A percentile compares a stretch with the other conserved stretches of the same genome.
phyloP scores from a whole-genome alignment of 2,113 vertebrate species.

The Syngnathus typhle region DNA sequence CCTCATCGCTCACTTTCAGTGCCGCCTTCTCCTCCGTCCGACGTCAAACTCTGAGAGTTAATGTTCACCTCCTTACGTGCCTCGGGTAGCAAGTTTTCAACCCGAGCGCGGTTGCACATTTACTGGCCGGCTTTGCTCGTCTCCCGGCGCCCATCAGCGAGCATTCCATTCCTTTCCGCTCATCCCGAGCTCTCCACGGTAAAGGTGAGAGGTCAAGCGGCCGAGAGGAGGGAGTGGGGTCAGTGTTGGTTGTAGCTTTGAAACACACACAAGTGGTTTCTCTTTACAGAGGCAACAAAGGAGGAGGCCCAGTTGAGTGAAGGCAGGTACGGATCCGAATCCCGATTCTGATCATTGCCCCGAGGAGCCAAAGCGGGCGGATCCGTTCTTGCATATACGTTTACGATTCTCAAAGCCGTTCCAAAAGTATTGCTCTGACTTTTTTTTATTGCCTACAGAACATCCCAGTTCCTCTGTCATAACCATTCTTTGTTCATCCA shows the following conservation, averaged over 20 bases:
- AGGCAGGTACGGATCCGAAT: constrained; percentile 4
- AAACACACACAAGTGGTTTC: background rate
- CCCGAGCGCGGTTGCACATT: constrained; percentile 32
- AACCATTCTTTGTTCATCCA: background rate
- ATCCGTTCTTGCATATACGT: constrained; percentile 2
- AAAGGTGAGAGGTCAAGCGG: constrained; percentile 44
- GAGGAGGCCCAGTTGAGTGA: background rate
- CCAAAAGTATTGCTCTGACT: too few relatives aligned
- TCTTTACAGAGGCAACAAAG: background rate
- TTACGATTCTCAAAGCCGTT: too few relatives aligned
- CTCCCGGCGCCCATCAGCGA: constrained; percentile 4
- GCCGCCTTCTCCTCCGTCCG: constrained; percentile 10
- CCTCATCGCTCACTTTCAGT: constrained; percentile 5
- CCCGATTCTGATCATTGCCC: constrained; percentile 25
- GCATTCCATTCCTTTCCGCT: constrained; percentile 47
- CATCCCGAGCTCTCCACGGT: constrained; percentile 32
- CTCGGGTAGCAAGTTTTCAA: background rate
- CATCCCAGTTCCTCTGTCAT: background rate
- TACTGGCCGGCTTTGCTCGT: constrained; percentile 8
- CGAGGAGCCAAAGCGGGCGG: constrained; percentile 12
- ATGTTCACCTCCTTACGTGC: constrained; percentile 5
- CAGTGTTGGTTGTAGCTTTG: constrained; percentile 19
- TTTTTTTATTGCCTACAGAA: too few relatives aligned
- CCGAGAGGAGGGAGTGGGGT: constrained; percentile 1
- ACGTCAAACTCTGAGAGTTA: constrained; percentile 10